These are phyloP conservation scores for Lophochroa leadbeateri DNA, from an alignment of 2,113 vertebrate species.

Conservation along the genomic window DNA sequence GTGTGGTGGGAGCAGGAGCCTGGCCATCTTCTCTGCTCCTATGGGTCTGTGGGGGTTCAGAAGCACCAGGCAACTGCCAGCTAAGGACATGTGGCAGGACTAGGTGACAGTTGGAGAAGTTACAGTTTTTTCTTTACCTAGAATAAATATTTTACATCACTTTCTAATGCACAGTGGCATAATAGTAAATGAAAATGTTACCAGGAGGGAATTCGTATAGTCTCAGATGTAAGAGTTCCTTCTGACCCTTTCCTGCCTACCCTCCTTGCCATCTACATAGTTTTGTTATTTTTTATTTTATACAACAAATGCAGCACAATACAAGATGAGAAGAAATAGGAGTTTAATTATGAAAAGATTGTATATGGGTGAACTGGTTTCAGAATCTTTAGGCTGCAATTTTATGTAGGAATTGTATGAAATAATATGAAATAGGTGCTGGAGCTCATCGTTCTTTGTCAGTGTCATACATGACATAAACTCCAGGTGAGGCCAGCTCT, in stretches of 20 bases:
- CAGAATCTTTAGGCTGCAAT: neutral
- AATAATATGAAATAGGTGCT: rapidly evolving
- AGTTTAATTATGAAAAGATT: rapidly evolving
- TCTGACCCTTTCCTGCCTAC: neutral
- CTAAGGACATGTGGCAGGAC: neutral
- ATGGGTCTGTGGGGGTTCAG: too few relatives aligned
- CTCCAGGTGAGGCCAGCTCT: neutral
- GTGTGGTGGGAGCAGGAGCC: neutral
- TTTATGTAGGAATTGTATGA: neutral
- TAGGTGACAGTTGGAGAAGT: too few relatives aligned
- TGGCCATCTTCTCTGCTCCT: neutral
- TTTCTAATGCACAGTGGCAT: neutral
- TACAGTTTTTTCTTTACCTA: neutral
- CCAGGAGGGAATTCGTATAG: neutral
- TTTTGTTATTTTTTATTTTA: neutral
- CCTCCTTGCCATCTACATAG: neutral
- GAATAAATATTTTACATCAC: rapidly evolving
- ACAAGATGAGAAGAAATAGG: neutral
- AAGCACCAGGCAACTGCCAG: neutral
- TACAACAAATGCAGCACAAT: neutral
- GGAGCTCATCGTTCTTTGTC: neutral
- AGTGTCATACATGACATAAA: rapidly evolving
- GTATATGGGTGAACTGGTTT: rapidly evolving
- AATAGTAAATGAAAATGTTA: neutral
- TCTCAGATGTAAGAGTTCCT: neutral